phyloP scores from a whole-genome alignment of 2,797 vertebrate species.

The Linurgus olivaceus region DNA sequence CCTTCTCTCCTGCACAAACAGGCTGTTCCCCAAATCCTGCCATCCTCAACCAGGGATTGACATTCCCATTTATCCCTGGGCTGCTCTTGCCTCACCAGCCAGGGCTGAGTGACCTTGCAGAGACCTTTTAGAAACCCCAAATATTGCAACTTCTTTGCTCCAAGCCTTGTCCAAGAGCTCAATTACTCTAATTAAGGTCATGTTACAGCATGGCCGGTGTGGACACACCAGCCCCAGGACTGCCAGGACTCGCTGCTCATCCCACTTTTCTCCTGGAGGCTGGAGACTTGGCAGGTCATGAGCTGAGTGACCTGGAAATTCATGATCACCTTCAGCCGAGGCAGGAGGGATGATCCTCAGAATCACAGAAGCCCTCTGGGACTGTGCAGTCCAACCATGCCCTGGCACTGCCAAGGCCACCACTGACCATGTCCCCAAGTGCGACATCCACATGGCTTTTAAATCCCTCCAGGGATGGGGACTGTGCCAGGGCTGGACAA shows the following conservation, averaged over 20 bases:
- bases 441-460: not conserved
- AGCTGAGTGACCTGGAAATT: not conserved
- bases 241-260: accelerated
- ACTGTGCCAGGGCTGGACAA: not conserved
- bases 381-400: accelerated
- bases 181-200: not conserved
- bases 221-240: not conserved
- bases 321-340: not conserved
- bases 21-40: not conserved
- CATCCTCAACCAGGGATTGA: not conserved
- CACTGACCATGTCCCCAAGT: not conserved
- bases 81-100: not conserved
- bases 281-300: not conserved
- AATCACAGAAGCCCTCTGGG: not conserved
- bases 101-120: not conserved
- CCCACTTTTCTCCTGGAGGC: not conserved
- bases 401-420: not conserved
- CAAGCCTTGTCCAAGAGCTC: not conserved
- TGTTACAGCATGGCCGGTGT: accelerated
- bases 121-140: not conserved
- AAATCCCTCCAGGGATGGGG: not conserved
- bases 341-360: not conserved
- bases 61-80: not conserved
- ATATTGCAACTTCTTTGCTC: not conserved
- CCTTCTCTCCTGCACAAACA: not conserved